Base-by-base conservation (phyloP, 1,140 invertebrate genomes). In the Eciton burchellii region DNA sequence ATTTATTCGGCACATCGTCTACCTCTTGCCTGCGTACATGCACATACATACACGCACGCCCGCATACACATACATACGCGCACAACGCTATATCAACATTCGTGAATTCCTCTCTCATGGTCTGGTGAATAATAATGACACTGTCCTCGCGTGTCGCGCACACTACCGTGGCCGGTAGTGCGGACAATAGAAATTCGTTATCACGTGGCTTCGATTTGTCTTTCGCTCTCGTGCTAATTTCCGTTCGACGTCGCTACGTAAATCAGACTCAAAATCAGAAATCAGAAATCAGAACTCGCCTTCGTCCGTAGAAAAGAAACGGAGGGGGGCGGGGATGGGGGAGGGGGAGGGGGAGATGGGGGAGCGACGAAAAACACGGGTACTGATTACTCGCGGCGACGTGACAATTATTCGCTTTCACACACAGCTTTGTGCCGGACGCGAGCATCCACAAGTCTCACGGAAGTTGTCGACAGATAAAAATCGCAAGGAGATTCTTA, bases 361-460 rank as follows among this genome's bases (percentile, higher is more conserved):
- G 21, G 60, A 47, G 35, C 35, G 49, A 16, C 47, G 43, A n/a
- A 41, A 77, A 62, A 56, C 24, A 12, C n/a, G 57, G 11, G 41
- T 41, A 73, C 47, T 35, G 2, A 74, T 79, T 68, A 73, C 24
- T 82, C 47, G 65, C 59, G 41, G 70, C 43, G 70, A 63, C 26
- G 88, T 84, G 63, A 79, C 88, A 90, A 85, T 89, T 88, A 84
- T 83, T 89, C 87, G 81, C 87, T 86, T 89, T 81, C 85, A 88
- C 83, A 71, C 88, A 79, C 76, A 41, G 60, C 29, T 89, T 91
- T 91, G 89, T 91, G 88, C 88, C 89, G 82, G 81, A 86, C 66
- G 52, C 90, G 87, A 91, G 90, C 86, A 90, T 90, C 90, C 73
- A n/a, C n/a, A 89, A 84, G 85, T 90, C 87, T 90, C 85, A 89